Base-by-base conservation (phyloP, 2,888 invertebrate genomes). In the Cephus pygmeus region DNA sequence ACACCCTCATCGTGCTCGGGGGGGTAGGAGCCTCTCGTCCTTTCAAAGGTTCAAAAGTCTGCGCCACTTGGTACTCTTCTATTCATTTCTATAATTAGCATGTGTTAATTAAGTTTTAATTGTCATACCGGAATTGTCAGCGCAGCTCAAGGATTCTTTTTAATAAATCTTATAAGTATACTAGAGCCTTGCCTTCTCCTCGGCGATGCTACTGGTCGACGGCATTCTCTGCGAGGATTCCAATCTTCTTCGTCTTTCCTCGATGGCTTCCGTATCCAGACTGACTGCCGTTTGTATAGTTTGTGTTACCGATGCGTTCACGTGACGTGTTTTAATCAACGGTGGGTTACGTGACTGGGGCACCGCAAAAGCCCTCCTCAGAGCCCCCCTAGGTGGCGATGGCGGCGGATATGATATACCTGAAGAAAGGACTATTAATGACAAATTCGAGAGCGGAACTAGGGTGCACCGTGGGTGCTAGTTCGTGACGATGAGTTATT, bases 321-420 rank as follows among this genome's bases (percentile, higher is more conserved):
- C 94, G 88, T 96, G 96, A 75, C 96, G 94, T 86, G 96, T 96
- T 91, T 97, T 97, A 76, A 95, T 93, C 77, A 97, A 93, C 12
- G 97, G 97, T 79, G 97, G 97, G 90, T 97, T 95, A 88, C 96
- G 95, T 79, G 92, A 92, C 87, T 94, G 94, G 0, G 95, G 94
- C 86, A 95, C 94, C 33, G 96, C 96, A 88, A 96, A 95, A 1
- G 91, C 90, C 73, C 92, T 88, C 76, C 91, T 87, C 75, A 92
- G 86, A 73, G 89, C 89, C 69, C 91, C 92, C 91, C 94, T 92
- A 88, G 90, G 93, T 87, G 89, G 97, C 83, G 96, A 97, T 34
- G 96, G 96, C 11, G 97, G 97, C 77, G 97, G 97, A 91, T 97
- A 97, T 82, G 96, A 96, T 80, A 95, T 95, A 80, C 96, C 97